These are phyloP conservation scores for Cepaea nemoralis DNA, from an alignment of 1,140 invertebrate species.

Conservation along the genomic window DNA sequence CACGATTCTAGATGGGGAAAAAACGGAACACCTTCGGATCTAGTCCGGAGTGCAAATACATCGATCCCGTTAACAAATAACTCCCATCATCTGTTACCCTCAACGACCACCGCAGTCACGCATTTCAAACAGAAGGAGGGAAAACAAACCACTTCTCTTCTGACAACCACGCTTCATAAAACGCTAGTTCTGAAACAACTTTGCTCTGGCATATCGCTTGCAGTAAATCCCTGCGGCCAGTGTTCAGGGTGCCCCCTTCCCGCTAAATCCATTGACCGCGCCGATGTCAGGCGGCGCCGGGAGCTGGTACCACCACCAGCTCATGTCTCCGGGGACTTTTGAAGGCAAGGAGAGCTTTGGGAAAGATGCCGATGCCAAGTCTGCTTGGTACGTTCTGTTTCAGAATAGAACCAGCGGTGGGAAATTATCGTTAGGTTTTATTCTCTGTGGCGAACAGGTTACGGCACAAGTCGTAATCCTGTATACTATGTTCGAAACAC, in stretches of 20 bases:
- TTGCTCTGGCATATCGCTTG: background rate
- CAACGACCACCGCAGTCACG: background rate
- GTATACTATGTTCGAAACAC: no score
- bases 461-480: no score
- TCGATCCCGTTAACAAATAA: no score
- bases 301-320: background rate
- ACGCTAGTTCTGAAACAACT: background rate
- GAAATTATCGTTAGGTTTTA: no score
- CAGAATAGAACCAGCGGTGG: background rate
- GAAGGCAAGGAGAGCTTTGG: background rate
- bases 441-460: no score
- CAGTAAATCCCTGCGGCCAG: background rate
- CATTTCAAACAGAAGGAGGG: background rate
- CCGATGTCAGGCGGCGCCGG: background rate
- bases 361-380: background rate
- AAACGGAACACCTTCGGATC: no score
- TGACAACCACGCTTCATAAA: constrained; percentile 1
- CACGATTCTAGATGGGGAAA: no score
- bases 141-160: background rate
- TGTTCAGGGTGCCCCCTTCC: background rate
- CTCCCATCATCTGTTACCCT: no score
- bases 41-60: no score
- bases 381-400: background rate
- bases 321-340: background rate
- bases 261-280: background rate